Percentiles rank a stretch among this genome's conserved stretches.
Conservation (phyloP, 92 coral and sea anemone species). For the Zoanthus sociatus region DNA sequence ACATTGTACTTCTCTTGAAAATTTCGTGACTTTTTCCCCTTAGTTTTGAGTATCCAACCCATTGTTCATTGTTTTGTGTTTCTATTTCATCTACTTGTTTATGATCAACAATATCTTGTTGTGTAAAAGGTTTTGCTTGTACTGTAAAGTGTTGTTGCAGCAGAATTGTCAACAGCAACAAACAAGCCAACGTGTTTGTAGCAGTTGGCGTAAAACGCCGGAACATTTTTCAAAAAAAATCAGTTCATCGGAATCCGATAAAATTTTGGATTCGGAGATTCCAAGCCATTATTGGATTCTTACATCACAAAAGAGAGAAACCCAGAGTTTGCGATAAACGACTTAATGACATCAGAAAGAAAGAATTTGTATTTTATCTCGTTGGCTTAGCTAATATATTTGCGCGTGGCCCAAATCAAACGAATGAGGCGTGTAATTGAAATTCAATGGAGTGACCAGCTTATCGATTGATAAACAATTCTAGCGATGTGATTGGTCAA, state of each 20-base stretch:
- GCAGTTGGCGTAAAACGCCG: slow-evolving; percentile 94
- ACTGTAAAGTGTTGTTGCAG: slow-evolving; percentile 55
- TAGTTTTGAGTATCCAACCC: slow-evolving; percentile 59
- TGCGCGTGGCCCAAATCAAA: slow-evolving; percentile 61
- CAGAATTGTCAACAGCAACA: slow-evolving; percentile 43
- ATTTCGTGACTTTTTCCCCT: slow-evolving; percentile 36
- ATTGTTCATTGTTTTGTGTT: slow-evolving; percentile 66
- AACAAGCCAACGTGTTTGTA: slow-evolving; percentile 69
- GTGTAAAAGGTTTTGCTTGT: slow-evolving; percentile 77
- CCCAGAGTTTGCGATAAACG: slow-evolving; percentile 58
- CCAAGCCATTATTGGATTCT: slow-evolving; percentile 81
- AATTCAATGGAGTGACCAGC: slow-evolving; percentile 63
- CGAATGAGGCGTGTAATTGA: slow-evolving; percentile 78
- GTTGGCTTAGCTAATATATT: slow-evolving; percentile 83
- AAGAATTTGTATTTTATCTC: slow-evolving; percentile 72
- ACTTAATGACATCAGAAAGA: slow-evolving; percentile 76
- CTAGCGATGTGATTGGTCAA: slow-evolving; percentile 19
- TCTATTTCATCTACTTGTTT: slow-evolving; percentile 70
- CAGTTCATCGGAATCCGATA: slow-evolving; percentile 82
- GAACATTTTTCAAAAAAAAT: slow-evolving; percentile 76
- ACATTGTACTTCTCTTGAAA: slow-evolving; percentile 61
- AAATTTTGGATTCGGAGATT: slow-evolving; percentile 69
- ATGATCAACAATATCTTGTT: slow-evolving; percentile 58
- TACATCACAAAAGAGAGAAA: slow-evolving; percentile 83
- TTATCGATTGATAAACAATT: slow-evolving; percentile 38